Evolutionary conservation across 2,888 invertebrate species (phyloP).

Genomic region (Cecidostiba fungosa): DNA sequence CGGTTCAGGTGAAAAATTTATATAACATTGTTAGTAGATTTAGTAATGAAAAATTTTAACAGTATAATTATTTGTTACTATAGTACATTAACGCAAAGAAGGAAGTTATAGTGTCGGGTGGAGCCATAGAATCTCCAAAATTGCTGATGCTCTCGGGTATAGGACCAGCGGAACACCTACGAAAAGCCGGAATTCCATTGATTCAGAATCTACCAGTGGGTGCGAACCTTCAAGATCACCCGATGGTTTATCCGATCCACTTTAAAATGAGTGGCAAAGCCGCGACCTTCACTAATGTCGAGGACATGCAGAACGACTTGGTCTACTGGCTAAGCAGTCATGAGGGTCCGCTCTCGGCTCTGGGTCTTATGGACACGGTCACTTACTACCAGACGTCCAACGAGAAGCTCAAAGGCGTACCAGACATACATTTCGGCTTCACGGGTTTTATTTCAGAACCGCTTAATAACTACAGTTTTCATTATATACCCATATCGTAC

Average conservation of each 20-base stretch:
- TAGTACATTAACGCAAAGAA: slow-evolving; percentile 69
- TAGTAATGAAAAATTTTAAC: not conserved
- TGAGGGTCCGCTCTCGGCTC: slow-evolving; percentile 23
- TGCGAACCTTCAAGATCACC: slow-evolving; percentile 85
- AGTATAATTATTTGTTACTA: no score
- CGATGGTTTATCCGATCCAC: not conserved
- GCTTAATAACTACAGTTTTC: slow-evolving; percentile 82
- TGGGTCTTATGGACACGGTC: not conserved
- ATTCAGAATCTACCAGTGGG: slow-evolving; percentile 88
- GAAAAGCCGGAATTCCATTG: slow-evolving; percentile 83
- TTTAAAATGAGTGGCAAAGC: slow-evolving; percentile 85
- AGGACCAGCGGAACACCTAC: slow-evolving; percentile 85
- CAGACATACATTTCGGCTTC: slow-evolving; percentile 83
- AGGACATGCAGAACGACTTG: not conserved
- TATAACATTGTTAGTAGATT: not conserved
- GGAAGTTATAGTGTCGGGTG: slow-evolving; percentile 81
- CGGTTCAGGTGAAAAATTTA: not conserved
- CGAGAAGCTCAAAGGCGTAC: slow-evolving; percentile 80
- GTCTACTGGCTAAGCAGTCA: slow-evolving; percentile 40
- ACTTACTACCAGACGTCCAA: slow-evolving; percentile 14
- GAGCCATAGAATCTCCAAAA: slow-evolving; percentile 81
- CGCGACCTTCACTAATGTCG: not conserved
- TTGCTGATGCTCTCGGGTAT: slow-evolving; percentile 88
- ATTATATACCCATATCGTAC: slow-evolving; percentile 68
- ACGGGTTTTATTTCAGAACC: slow-evolving; percentile 75